Conservation (phyloP, 1,140 invertebrate species). For the Hestina assimilis region DNA sequence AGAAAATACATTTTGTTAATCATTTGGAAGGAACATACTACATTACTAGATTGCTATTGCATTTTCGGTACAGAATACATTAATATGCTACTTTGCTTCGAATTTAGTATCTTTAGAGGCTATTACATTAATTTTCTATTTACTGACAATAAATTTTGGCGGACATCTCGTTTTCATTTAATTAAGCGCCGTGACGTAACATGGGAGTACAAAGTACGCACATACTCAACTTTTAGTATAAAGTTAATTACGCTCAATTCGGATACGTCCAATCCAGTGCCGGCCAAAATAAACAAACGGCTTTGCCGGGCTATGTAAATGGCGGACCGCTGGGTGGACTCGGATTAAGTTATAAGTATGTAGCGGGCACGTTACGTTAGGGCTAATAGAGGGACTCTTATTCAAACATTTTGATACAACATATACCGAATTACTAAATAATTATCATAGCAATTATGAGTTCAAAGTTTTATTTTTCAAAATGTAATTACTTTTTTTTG, state of each 20-base stretch:
- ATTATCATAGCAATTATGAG: no score
- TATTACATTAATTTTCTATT: neutral
- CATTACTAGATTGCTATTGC: neutral
- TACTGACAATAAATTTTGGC: neutral
- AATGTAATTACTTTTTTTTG: no score
- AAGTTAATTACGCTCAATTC: conserved; percentile 53
- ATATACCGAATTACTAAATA: neutral
- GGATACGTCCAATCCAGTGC: conserved; percentile 30
- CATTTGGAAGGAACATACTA: neutral
- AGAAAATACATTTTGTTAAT: neutral
- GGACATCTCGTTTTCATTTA: conserved; percentile 23
- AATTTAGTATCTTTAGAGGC: neutral
- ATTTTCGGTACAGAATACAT: neutral
- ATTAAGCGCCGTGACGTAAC: conserved; percentile 22
- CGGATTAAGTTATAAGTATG: conserved; percentile 22
- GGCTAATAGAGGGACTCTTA: neutral
- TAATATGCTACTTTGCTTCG: neutral
- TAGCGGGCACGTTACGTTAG: neutral
- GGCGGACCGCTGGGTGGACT: conserved; percentile 21
- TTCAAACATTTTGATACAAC: neutral
- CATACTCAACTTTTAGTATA: conserved; percentile 46
- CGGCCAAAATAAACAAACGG: conserved; percentile 43
- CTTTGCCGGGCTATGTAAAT: conserved; percentile 38
- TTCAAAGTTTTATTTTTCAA: no score
- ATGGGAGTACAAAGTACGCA: conserved; percentile 26